These are phyloP conservation scores for Congeria kusceri DNA, from an alignment of 2,888 invertebrate species.

Conservation along the genomic window DNA sequence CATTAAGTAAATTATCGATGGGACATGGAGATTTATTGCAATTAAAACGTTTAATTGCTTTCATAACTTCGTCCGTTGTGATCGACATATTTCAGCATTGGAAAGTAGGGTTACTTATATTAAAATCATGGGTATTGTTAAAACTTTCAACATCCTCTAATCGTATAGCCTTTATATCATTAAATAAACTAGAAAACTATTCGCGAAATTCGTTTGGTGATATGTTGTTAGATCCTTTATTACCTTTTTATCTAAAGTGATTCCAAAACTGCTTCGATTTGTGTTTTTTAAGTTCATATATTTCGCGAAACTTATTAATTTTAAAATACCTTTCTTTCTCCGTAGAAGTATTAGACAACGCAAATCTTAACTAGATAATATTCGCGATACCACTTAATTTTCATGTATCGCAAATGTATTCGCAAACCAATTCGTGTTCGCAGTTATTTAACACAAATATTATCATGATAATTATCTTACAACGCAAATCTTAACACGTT, in stretches of 20 bases:
- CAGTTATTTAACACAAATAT: no score
- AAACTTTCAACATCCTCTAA: neutral
- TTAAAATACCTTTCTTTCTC: no score
- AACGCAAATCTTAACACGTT: no score
- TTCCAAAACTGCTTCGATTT: neutral
- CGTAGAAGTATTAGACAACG: no score
- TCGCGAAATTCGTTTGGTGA: neutral
- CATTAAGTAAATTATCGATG: neutral
- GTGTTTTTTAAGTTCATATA: neutral
- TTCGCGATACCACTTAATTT: no score
- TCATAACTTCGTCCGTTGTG: neutral
- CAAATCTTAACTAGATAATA: no score
- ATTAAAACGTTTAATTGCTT: neutral
- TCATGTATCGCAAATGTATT: no score
- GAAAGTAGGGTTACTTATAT: no score
- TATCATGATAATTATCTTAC: no score
- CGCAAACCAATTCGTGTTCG: no score
- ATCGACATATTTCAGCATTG: neutral
- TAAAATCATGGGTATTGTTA: neutral
- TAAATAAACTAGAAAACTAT: neutral
- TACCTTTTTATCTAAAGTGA: neutral
- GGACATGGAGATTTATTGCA: neutral
- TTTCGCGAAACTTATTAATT: no score
- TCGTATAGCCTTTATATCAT: neutral
- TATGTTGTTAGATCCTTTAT: neutral